Evolutionary conservation across 2,797 vertebrate species (phyloP).

Genomic region (Spea hammondii): DNA sequence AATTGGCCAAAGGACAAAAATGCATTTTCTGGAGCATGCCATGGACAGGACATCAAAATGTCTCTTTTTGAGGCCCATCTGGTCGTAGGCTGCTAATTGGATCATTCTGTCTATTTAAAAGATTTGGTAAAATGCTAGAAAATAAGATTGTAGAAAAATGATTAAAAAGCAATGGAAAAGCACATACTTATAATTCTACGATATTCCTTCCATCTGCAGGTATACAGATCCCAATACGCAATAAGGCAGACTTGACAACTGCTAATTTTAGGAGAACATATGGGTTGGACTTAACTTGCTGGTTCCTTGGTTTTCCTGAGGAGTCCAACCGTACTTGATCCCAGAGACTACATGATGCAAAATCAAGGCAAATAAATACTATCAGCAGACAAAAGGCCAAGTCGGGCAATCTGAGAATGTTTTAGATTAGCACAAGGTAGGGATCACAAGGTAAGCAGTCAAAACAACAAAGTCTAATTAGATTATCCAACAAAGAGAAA

Average conservation of each 20-base stretch:
- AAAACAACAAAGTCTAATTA: too few species aligned
- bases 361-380: too few species aligned
- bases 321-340: too few species aligned
- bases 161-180: background rate
- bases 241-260: background rate
- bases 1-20: background rate
- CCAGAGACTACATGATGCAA: too few species aligned
- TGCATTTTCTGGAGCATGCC: background rate
- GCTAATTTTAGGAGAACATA: background rate
- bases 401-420: too few species aligned
- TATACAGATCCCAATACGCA: background rate
- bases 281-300: background rate
- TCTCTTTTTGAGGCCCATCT: background rate
- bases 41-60: background rate
- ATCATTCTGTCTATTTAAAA: background rate
- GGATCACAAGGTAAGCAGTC: too few species aligned
- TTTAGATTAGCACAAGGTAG: too few species aligned
- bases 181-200: background rate
- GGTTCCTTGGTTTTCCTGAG: background rate
- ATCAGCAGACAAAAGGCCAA: too few species aligned
- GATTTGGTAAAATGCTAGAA: background rate
- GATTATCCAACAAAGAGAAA: too few species aligned
- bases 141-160: too few species aligned
- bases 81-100: background rate
- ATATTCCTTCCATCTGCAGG: background rate